Evolutionary conservation across 2,113 vertebrate species (phyloP).

Genomic region (Dasyprocta punctata): DNA sequence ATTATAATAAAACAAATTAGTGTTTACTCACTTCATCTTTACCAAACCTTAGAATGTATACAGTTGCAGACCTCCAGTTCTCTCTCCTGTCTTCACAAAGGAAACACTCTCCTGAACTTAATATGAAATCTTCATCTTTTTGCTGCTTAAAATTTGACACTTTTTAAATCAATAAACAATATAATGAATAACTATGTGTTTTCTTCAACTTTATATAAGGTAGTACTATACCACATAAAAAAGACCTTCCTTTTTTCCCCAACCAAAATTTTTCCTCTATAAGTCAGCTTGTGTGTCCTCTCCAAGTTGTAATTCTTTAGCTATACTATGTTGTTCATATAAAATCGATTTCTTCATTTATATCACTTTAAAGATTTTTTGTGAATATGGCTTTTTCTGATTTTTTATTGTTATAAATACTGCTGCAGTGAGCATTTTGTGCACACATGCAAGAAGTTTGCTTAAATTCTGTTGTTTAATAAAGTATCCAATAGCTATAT

Average conservation of each 20-base stretch:
- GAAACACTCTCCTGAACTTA: neutral
- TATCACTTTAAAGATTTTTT: slow-evolving; percentile 18
- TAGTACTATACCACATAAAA: neutral
- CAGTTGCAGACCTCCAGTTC: neutral
- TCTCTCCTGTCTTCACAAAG: neutral
- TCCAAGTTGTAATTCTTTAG: neutral
- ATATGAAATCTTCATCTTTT: neutral
- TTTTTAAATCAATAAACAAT: neutral
- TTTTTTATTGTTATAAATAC: slow-evolving; percentile 11
- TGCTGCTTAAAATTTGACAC: neutral
- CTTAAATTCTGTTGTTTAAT: neutral
- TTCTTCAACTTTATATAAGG: neutral
- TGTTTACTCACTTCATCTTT: neutral
- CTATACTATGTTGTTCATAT: neutral
- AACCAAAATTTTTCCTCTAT: neutral
- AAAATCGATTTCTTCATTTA: neutral
- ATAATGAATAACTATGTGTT: neutral
- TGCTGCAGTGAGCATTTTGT: neutral
- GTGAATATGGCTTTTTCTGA: neutral
- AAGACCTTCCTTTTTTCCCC: neutral
- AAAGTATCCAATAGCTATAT: neutral
- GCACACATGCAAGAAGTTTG: neutral
- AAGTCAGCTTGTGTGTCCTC: neutral
- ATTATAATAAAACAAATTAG: slow-evolving; percentile 2
- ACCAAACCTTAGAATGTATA: slow-evolving; percentile 18